Percentiles rank a stretch among this genome's conserved stretches.
Evolutionary conservation across 1,140 invertebrate genomes (phyloP).

Genomic region (Aphis gossypii): DNA sequence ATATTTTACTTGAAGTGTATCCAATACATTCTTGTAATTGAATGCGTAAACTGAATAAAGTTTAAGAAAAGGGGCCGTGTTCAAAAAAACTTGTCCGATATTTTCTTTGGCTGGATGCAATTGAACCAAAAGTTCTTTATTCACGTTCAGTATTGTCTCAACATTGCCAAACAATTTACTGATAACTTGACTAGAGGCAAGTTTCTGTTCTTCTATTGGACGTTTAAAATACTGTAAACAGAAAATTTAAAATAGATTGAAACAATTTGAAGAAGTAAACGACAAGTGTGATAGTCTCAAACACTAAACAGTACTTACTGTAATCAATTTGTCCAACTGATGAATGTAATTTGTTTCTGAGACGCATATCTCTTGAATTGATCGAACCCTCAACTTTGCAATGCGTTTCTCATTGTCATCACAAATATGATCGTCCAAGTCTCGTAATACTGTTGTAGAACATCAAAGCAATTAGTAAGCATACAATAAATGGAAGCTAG

Average conservation of each 20-base stretch:
- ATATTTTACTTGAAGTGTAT: slow-evolving; percentile 61
- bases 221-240: slow-evolving; percentile 72
- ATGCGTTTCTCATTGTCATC: slow-evolving; percentile 65
- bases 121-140: slow-evolving; percentile 72
- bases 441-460: slow-evolving; percentile 65
- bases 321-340: slow-evolving; percentile 73
- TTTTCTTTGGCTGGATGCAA: slow-evolving; percentile 70
- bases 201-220: slow-evolving; percentile 70
- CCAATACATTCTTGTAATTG: slow-evolving; percentile 69
- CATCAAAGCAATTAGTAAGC: slow-evolving; percentile 59
- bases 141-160: slow-evolving; percentile 76
- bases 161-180: slow-evolving; percentile 75
- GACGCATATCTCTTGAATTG: slow-evolving; percentile 74
- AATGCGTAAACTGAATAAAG: slow-evolving; percentile 80
- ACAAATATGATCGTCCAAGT: slow-evolving; percentile 66
- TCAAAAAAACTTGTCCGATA: slow-evolving; percentile 73
- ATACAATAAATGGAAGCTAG: slow-evolving; percentile 42
- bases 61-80: slow-evolving; percentile 79
- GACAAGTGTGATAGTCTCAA: not conserved
- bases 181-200: slow-evolving; percentile 69
- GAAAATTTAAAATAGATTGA: slow-evolving; percentile 1
- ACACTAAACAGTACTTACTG: slow-evolving; percentile 64
- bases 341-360: slow-evolving; percentile 76
- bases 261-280: slow-evolving; percentile 21
- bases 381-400: slow-evolving; percentile 66